Evolutionary conservation across 2,797 vertebrate species (phyloP).

Genomic region (Linurgus olivaceus): DNA sequence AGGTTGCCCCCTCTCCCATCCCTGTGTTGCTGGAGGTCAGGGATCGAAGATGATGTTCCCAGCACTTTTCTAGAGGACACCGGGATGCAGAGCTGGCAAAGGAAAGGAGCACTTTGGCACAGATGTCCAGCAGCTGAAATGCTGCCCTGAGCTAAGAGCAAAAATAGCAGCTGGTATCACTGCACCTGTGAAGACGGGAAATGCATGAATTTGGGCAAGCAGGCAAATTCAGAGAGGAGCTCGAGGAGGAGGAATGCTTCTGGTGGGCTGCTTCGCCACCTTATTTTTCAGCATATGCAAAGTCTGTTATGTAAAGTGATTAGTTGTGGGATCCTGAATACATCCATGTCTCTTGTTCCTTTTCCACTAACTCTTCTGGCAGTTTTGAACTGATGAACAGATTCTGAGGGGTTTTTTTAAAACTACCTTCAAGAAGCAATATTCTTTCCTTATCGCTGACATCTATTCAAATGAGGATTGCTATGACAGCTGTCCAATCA

Average conservation of each 20-base stretch:
- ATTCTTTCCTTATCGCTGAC: background rate
- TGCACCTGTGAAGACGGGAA: background rate
- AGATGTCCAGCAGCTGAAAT: background rate
- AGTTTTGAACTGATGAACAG: background rate
- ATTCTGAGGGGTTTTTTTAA: background rate
- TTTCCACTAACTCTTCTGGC: background rate
- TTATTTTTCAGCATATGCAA: background rate
- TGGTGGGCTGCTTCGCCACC: background rate
- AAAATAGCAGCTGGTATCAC: background rate
- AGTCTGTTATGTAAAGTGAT: background rate
- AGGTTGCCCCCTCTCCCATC: background rate
- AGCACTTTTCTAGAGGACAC: background rate
- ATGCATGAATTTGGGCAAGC: background rate
- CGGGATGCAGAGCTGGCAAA: background rate
- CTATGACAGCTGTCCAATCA: background rate
- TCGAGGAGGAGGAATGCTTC: background rate
- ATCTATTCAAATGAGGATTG: background rate
- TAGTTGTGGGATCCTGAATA: background rate
- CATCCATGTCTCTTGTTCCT: background rate
- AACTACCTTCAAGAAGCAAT: background rate
- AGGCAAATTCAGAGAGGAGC: background rate
- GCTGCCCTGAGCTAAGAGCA: background rate
- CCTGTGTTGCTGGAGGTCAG: background rate
- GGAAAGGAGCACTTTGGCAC: background rate
- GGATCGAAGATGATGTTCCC: background rate